Conservation (phyloP, 35 echinoderm and acorn worm species). For the Lytechinus variegatus region DNA sequence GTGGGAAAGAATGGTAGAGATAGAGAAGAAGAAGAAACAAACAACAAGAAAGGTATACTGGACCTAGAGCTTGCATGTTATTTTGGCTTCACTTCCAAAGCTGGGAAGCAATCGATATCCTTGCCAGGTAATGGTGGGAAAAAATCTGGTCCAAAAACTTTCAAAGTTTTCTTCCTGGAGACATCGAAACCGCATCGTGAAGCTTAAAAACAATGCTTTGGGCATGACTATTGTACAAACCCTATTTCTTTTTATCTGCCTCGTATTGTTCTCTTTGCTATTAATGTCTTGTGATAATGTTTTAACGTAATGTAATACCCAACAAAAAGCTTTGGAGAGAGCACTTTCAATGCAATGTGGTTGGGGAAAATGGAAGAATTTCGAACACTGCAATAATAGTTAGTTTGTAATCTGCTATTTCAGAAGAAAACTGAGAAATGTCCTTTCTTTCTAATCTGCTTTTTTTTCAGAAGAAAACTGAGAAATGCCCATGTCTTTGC, state of each 20-base stretch:
- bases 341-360: neutral
- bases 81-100: neutral
- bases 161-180: neutral
- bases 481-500: no score
- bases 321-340: neutral
- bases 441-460: neutral
- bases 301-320: neutral
- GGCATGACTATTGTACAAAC: neutral
- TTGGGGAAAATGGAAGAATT: neutral
- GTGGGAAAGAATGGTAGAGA: no score
- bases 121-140: neutral
- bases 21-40: no score
- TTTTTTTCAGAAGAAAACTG: no score
- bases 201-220: slow-evolving; percentile 5
- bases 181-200: neutral
- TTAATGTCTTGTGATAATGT: slow-evolving; percentile 13
- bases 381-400: neutral
- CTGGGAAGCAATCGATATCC: neutral
- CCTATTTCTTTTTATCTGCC: neutral
- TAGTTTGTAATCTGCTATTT: neutral
- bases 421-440: neutral
- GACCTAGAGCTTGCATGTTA: neutral
- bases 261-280: neutral
- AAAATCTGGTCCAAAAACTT: neutral
- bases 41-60: no score